Evolutionary conservation across 1,140 invertebrate species (phyloP).

Genomic region (Archivesica marissinica): DNA sequence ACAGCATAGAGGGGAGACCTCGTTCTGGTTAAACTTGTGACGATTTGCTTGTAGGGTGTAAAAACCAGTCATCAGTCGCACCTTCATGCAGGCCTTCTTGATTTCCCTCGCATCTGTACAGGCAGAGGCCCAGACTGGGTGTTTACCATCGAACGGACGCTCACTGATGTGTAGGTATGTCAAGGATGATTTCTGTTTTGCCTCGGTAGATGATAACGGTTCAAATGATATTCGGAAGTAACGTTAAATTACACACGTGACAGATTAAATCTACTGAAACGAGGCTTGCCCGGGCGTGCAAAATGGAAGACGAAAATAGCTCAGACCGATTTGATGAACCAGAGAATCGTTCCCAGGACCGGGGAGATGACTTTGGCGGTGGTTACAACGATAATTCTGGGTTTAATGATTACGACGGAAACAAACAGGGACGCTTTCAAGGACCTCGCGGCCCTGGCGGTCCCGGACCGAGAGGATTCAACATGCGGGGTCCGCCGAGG

Average conservation of each 20-base stretch:
- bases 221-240: no score
- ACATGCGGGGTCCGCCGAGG: conserved; percentile 36
- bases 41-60: no score
- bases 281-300: conserved; percentile 46
- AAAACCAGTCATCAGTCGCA: no score
- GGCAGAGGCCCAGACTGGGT: no score
- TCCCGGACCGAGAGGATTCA: conserved; percentile 46
- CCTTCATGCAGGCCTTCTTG: no score
- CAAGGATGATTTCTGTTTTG: no score
- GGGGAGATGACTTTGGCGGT: conserved; percentile 49
- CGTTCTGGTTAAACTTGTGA: no score
- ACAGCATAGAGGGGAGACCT: no score
- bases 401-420: conserved; percentile 52
- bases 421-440: conserved; percentile 42
- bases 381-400: conserved; percentile 47
- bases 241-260: neutral
- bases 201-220: no score
- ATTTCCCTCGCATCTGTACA: no score
- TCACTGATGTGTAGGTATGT: no score
- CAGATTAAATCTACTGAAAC: conserved; percentile 28
- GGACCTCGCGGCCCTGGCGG: conserved; percentile 61
- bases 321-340: conserved; percentile 19
- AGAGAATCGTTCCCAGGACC: conserved; percentile 26
- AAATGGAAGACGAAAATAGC: conserved; percentile 62
- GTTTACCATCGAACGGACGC: no score